Evolutionary conservation across 2,113 vertebrate species (phyloP).

Genomic region (Archocentrus centrarchus): DNA sequence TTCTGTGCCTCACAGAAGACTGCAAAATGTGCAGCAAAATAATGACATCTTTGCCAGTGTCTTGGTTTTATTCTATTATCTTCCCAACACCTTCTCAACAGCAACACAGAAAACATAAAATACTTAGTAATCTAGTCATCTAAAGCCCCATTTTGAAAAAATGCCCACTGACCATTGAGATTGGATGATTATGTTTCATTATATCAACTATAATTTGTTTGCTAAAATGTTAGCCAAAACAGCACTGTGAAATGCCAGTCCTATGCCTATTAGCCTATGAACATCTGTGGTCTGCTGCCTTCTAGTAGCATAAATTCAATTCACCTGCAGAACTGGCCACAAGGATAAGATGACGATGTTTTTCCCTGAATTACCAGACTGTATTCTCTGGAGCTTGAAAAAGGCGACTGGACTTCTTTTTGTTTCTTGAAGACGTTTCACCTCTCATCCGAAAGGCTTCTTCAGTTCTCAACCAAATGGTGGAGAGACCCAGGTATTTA

Average conservation of each 20-base stretch:
- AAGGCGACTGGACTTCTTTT: too few relatives aligned
- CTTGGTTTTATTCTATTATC: not conserved
- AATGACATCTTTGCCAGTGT: not conserved
- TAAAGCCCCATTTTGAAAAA: not conserved
- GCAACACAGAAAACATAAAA: not conserved
- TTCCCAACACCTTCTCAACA: not conserved
- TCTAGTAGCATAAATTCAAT: not conserved
- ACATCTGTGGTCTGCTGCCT: not conserved
- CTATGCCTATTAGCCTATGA: not conserved
- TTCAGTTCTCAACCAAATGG: too few relatives aligned
- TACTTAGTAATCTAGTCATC: accelerated
- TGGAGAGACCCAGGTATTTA: too few relatives aligned
- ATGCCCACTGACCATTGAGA: not conserved
- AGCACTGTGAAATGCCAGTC: too few relatives aligned
- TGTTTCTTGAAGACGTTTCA: too few relatives aligned
- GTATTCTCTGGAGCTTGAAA: too few relatives aligned
- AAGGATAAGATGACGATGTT: not conserved
- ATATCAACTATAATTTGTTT: not conserved
- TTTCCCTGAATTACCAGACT: not conserved
- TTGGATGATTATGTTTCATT: accelerated
- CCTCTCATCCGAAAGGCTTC: too few relatives aligned
- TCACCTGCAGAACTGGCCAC: too few relatives aligned
- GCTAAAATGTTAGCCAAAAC: not conserved
- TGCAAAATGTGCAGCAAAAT: not conserved
- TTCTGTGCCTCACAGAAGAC: not conserved